Percentiles rank a stretch among this genome's conserved stretches.
These are phyloP conservation scores for Leptopilina drosophilae DNA, from an alignment of 2,888 invertebrate species.

Conservation along the genomic window DNA sequence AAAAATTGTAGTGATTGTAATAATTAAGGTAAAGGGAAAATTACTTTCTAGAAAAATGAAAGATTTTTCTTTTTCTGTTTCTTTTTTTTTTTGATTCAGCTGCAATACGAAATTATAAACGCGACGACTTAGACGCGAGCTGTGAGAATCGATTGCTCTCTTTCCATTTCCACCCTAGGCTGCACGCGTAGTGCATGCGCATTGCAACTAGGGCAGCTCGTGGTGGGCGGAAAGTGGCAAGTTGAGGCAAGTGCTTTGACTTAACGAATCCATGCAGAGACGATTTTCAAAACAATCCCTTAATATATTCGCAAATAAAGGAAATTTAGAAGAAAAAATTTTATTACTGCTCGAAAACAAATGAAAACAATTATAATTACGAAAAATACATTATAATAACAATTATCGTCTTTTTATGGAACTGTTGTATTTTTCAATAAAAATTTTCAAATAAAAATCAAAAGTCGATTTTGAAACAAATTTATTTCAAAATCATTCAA, in stretches of 20 bases:
- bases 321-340: not conserved
- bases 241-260: slow-evolving; percentile 46
- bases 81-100: not conserved
- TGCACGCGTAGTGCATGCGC: slow-evolving; percentile 57
- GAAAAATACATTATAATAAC: not conserved
- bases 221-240: slow-evolving; percentile 13
- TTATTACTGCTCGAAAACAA: not conserved
- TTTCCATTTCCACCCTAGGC: slow-evolving; percentile 50
- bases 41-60: too few species aligned
- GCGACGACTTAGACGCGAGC: slow-evolving; percentile 13
- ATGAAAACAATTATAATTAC: not conserved
- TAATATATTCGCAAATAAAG: not conserved
- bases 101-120: slow-evolving; percentile 17
- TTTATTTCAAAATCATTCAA: too few species aligned
- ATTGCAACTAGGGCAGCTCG: slow-evolving; percentile 56
- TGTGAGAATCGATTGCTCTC: slow-evolving; percentile 55
- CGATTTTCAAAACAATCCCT: slow-evolving; percentile 47
- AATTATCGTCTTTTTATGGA: too few species aligned
- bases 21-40: too few species aligned
- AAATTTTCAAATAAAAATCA: too few species aligned
- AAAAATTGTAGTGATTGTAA: too few species aligned
- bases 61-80: not conserved
- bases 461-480: too few species aligned
- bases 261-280: slow-evolving; percentile 44
- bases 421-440: too few species aligned